Evolutionary conservation across 2,797 vertebrate genomes (phyloP).

Genomic region (Ptychobarbus kaznakovi): DNA sequence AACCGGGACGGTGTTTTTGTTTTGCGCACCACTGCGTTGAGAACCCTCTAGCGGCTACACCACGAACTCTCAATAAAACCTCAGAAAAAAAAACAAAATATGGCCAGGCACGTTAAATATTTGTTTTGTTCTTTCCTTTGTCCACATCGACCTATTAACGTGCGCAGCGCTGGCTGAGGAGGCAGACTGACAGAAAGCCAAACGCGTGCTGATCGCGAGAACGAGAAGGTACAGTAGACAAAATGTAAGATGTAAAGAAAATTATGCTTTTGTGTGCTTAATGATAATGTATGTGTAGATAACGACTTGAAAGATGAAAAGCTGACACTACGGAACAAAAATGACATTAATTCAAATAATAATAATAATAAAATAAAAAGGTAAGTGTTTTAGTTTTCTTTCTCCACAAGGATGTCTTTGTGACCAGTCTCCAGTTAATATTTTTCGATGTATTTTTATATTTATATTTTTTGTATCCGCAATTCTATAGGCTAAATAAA

Average conservation of each 20-base stretch:
- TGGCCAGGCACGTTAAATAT: conserved; percentile 35
- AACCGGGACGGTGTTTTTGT: conserved; percentile 81
- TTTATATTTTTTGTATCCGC: neutral
- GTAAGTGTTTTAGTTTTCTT: neutral
- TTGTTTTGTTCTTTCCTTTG: conserved; percentile 8
- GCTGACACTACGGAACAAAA: neutral
- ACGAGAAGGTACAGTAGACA: neutral
- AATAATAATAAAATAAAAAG: neutral
- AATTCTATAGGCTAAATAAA: neutral
- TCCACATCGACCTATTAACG: conserved; percentile 6
- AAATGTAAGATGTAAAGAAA: conserved; percentile 2
- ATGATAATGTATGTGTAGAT: neutral
- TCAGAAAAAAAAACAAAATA: conserved; percentile 58
- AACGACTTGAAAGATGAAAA: neutral
- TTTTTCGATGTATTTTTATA: neutral
- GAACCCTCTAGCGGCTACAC: conserved; percentile 81
- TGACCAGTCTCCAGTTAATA: neutral
- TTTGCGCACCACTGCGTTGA: conserved; percentile 72
- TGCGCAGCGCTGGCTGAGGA: neutral
- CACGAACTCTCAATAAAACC: conserved; percentile 67
- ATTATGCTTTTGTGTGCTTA: neutral
- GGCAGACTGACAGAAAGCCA: neutral
- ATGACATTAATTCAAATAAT: neutral
- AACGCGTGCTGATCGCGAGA: neutral
- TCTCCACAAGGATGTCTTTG: neutral